Conservation (phyloP, 2,797 vertebrate genomes). For the Rhinoraja longicauda region DNA sequence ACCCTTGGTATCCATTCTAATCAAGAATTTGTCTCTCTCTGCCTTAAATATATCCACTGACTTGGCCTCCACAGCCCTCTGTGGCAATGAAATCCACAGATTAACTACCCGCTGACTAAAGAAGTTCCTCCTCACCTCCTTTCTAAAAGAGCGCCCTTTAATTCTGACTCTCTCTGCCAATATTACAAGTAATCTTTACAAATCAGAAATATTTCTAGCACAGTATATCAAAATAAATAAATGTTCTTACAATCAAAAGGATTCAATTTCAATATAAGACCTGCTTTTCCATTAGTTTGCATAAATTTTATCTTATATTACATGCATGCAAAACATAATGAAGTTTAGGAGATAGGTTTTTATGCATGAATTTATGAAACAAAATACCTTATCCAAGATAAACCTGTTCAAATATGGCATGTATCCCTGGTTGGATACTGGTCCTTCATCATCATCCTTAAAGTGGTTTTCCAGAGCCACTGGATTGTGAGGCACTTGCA, state of each 20-base stretch:
- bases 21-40: no score
- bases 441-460: conserved; percentile 90
- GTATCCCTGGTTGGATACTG: conserved; percentile 96
- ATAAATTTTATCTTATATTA: neutral
- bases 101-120: no score
- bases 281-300: neutral
- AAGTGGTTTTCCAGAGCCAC: conserved; percentile 95
- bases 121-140: no score
- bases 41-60: no score
- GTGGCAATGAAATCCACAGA: no score
- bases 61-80: no score
- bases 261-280: neutral
- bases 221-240: neutral
- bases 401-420: conserved; percentile 97
- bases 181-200: no score
- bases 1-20: no score
- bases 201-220: no score
- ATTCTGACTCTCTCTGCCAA: no score
- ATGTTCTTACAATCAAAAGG: neutral
- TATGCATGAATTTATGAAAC: neutral
- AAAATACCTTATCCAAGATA: conserved; percentile 89
- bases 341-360: neutral
- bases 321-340: neutral
- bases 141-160: no score
- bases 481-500: conserved; percentile 90